A percentile compares a stretch with the other conserved stretches of the same genome.
Evolutionary conservation across 2,113 vertebrate species (phyloP).

Genomic region (Limnothrissa miodon): DNA sequence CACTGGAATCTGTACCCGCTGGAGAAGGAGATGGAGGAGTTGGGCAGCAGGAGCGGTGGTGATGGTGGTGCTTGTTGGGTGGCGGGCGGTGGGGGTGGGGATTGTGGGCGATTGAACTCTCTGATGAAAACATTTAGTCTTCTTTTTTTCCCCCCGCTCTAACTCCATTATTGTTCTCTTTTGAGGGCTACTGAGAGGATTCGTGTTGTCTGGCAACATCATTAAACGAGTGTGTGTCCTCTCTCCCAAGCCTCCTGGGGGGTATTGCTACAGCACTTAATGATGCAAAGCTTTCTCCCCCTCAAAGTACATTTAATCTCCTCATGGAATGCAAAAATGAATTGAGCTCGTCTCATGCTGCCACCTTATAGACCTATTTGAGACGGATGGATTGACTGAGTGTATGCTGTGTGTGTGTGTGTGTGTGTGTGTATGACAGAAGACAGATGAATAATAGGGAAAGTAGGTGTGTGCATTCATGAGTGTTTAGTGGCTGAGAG

Average conservation of each 20-base stretch:
- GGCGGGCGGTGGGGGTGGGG: background rate
- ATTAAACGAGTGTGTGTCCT: slow-evolving; percentile 34
- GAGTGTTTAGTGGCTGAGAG: background rate
- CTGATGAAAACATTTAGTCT: slow-evolving; percentile 31
- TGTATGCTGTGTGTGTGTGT: background rate
- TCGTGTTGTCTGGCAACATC: slow-evolving; percentile 25
- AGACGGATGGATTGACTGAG: background rate
- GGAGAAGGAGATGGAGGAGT: background rate
- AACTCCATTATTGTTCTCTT: slow-evolving; percentile 35
- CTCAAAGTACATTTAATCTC: slow-evolving; percentile 30
- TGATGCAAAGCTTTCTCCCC: slow-evolving; percentile 29
- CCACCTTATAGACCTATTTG: background rate
- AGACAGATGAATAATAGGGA: background rate
- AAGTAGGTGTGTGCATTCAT: background rate
- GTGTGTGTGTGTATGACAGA: background rate
- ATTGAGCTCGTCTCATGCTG: slow-evolving; percentile 8
- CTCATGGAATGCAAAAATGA: background rate
- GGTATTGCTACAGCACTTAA: slow-evolving; percentile 33
- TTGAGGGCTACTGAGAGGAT: slow-evolving; percentile 19
- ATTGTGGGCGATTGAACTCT: slow-evolving; percentile 21
- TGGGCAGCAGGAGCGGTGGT: background rate
- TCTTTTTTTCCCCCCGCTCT: background rate
- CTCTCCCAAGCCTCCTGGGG: slow-evolving; percentile 20
- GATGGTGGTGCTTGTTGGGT: background rate
- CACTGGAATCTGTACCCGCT: slow-evolving; percentile 20